phyloP scores from a whole-genome alignment of 2,888 invertebrate genomes.

The Drosophila niveifrons region DNA sequence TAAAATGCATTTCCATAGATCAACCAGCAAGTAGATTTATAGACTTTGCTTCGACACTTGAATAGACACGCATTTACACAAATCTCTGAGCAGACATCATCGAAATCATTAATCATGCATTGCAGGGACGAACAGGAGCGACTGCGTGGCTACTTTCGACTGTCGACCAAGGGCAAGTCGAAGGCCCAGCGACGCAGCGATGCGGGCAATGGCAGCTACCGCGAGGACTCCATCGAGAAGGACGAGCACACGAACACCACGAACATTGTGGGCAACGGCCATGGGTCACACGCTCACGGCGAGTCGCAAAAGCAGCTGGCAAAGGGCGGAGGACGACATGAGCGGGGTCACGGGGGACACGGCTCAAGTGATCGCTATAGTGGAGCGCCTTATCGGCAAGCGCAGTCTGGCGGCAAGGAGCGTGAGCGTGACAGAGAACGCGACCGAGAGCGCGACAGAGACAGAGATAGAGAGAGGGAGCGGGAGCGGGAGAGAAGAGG shows the following conservation, averaged over 20 bases:
- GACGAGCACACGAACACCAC: conserved; percentile 82
- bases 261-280: conserved; percentile 65
- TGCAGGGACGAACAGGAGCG: conserved; percentile 87
- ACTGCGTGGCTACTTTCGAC: conserved; percentile 87
- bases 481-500: conserved; percentile 39
- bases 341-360: conserved; percentile 53
- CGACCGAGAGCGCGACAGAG: conserved; percentile 36
- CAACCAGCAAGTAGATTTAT: no score
- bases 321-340: conserved; percentile 41
- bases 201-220: conserved; percentile 73
- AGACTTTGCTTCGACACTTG: neutral
- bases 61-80: neutral
- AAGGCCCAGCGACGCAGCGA: conserved; percentile 82
- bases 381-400: conserved; percentile 59
- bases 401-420: conserved; percentile 37
- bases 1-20: no score
- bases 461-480: conserved; percentile 39
- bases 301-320: conserved; percentile 20
- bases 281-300: conserved; percentile 10
- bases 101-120: neutral
- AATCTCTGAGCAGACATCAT: neutral
- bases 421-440: conserved; percentile 37
- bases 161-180: conserved; percentile 85
- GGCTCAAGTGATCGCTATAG: conserved; percentile 49
- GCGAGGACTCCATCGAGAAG: conserved; percentile 83